Base-by-base conservation (phyloP, 1,140 invertebrate species). In the Saccostrea cuccullata region DNA sequence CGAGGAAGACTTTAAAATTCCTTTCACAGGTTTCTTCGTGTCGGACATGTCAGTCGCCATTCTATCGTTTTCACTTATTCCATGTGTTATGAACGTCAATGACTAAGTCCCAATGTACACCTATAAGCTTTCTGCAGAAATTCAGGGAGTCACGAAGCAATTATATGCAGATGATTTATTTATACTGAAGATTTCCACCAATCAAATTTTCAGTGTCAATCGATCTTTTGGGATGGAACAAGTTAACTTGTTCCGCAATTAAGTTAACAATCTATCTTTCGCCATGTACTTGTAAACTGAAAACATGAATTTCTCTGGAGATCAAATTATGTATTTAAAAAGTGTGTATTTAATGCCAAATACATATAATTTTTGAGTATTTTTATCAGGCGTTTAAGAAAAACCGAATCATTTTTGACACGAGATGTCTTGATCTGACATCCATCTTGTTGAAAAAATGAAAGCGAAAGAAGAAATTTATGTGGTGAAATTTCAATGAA, bases 1-100 rank as follows among this genome's bases (percentile, higher is more conserved):
- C 88, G 97, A 97, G 0, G 98, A 98, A 88, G 97, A 97, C 96
- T 98, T 99, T 86, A 99, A 95, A 93, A 99, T 99, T 90, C 98
- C 97, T 96, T 87, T 96, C 91, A 77, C 26, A 15, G 70, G 70
- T 77, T 77, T 77, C 70, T 98, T 98, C 93, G 96, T 96, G 94
- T 97, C 97, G 40, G 47, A 98, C 93, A 96, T 96, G 94, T 91
- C 89, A 13, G 92, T 89, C 88, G 92, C 91, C 92, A 93, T 93
- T 89, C 92, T 92, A 23, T 20, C 26, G 13, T 5, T 77, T 77
- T 26, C 70, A 64, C 58, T 77, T 30, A 77, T 77, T 77, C 13
- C 23, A 36, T 77, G 58, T 17, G 58, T 17, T 64, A 64, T 30
- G 30, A 77, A 77, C 70, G 70, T 77, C 70, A 23, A 77, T 77